A percentile compares a stretch with the other conserved stretches of the same genome.
These are phyloP conservation scores for Apamea anceps DNA, from an alignment of 2,888 invertebrate genomes.

Conservation along the genomic window DNA sequence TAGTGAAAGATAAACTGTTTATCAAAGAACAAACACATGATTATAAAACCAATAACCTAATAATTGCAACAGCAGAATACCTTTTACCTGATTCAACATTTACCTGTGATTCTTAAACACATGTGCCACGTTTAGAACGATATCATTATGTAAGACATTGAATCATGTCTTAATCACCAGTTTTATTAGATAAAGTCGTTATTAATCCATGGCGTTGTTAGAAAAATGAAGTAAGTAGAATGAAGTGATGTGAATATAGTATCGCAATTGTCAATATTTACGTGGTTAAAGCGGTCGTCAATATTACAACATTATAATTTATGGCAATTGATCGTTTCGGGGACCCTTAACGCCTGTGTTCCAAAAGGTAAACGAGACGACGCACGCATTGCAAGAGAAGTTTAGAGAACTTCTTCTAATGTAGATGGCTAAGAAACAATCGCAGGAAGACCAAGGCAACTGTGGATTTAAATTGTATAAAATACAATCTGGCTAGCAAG, in stretches of 20 bases:
- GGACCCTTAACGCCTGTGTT: background rate
- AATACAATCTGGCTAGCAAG: background rate
- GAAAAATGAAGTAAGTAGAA: background rate
- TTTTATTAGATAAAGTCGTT: background rate
- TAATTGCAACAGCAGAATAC: constrained; percentile 25
- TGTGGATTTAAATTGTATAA: background rate
- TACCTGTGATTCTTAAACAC: constrained; percentile 25
- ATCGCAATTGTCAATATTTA: background rate
- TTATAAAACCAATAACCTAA: constrained; percentile 18
- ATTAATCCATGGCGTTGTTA: background rate
- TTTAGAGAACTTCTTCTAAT: background rate
- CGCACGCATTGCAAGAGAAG: background rate
- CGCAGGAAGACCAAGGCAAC: background rate
- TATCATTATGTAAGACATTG: background rate
- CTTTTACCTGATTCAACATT: constrained; percentile 41
- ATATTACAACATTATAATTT: background rate
- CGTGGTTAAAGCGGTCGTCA: background rate
- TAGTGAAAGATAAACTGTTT: constrained; percentile 55
- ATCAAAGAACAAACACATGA: constrained; percentile 29
- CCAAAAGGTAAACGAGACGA: background rate
- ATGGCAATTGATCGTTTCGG: background rate
- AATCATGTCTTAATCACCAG: constrained; percentile 7
- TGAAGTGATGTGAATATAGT: too few species aligned
- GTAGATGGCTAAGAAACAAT: background rate
- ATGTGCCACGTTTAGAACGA: background rate